Evolutionary conservation across 2,797 vertebrate genomes (phyloP).

Genomic region (Melanotaenia pygmaea): DNA sequence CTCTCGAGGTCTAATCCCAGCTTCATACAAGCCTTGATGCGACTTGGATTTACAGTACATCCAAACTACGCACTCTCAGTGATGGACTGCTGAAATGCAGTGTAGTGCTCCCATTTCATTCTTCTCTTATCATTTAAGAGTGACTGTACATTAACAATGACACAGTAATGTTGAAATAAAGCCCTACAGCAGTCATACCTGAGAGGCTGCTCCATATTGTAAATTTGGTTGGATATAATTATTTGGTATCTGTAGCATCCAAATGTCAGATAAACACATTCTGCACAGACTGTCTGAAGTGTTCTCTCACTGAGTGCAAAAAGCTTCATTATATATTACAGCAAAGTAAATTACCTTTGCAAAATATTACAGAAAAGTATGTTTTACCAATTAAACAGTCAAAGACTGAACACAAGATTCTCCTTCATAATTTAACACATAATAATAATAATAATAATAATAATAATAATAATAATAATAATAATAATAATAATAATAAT

Average conservation of each 20-base stretch:
- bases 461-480: no score
- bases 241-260: conserved; percentile 32
- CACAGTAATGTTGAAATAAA: conserved; percentile 56
- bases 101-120: conserved; percentile 53
- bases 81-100: conserved; percentile 62
- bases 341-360: not conserved
- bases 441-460: not conserved
- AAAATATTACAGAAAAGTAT: not conserved
- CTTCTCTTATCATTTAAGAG: conserved; percentile 52
- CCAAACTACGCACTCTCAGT: conserved; percentile 51
- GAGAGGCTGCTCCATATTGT: conserved; percentile 47
- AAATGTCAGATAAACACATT: conserved; percentile 41
- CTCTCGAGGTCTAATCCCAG: conserved; percentile 60
- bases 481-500: no score
- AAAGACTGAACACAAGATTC: not conserved
- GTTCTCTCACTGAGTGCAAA: not conserved
- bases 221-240: conserved; percentile 33
- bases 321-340: not conserved
- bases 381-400: not conserved
- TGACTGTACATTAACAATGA: conserved; percentile 61
- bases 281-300: conserved; percentile 5
- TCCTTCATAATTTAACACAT: not conserved
- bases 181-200: conserved; percentile 43
- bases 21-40: conserved; percentile 53
- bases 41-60: conserved; percentile 61